Base-by-base conservation (phyloP, 2,888 invertebrate genomes). In the Zeuzera pyrina region DNA sequence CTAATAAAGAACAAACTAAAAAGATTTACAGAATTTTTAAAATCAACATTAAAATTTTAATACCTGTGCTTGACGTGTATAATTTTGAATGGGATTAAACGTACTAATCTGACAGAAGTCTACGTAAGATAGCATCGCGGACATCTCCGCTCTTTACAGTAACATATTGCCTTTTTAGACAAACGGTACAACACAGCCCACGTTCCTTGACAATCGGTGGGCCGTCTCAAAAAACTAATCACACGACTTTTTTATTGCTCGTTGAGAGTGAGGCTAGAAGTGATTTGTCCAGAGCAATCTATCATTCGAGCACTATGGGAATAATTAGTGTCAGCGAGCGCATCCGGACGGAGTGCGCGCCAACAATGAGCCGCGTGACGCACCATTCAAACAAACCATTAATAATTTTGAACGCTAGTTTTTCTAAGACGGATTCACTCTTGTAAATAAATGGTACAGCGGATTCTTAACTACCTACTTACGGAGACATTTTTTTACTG, bases 301-400 rank as follows among this genome's bases (percentile, higher is more conserved):
- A 83, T 83, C 81, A 83, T 78, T 78, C 73, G 68, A 69, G 63
- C 69, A 73, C 76, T 76, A 79, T 77, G 78, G 62, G 72, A 81
- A 83, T 83, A 83, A 83, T 83, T 83, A 83, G 81, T 81, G 81
- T 81, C 81, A 83, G 66, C 70, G 67, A 46, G 57, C 66, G 77
- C 76, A 79, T 83, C 79, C 81, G 78, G 79, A 63, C 70, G 54
- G 57, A 57, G 65, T 57, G 63, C 53, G 60, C 65, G 71, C 71
- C 67, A 77, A 79, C 79, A 79, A 81, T 79, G 69, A 73, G 52
- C 64, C 60, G 58, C 48, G 67, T 69, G 78, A 77, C 77, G 68
- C 73, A 65, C 68, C 78, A 73, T 79, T 78, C 79, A 79, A 78
- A 79, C 71, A 81, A 76, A 81, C 67, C 81, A 83, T 83, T 83